Conservation (phyloP, 2,888 invertebrate species). For the Nemurella pictetii region DNA sequence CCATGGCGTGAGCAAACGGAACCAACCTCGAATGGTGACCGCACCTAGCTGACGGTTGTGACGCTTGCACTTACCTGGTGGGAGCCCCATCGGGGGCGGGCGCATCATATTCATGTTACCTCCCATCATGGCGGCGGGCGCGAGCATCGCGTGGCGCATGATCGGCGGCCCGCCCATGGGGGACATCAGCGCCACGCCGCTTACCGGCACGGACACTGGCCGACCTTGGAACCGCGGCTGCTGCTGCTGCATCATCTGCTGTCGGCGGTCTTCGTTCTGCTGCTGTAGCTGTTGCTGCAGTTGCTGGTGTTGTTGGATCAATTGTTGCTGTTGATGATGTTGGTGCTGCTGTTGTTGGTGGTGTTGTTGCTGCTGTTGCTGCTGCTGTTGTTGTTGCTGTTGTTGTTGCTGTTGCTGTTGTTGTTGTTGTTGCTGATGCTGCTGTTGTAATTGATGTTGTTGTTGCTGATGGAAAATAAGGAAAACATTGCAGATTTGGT, state of each 20-base stretch:
- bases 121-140: slow-evolving; percentile 59
- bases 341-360: slow-evolving; percentile 38
- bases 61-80: slow-evolving; percentile 63
- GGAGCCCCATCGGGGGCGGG: slow-evolving; percentile 65
- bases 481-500: neutral
- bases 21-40: slow-evolving; percentile 33
- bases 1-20: neutral
- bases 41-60: no score
- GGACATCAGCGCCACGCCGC: slow-evolving; percentile 41
- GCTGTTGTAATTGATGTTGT: slow-evolving; percentile 39
- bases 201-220: slow-evolving; percentile 55
- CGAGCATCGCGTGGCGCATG: slow-evolving; percentile 58
- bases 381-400: slow-evolving; percentile 46
- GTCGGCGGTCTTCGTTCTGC: slow-evolving; percentile 54
- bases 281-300: slow-evolving; percentile 47
- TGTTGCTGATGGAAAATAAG: slow-evolving; percentile 11
- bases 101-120: slow-evolving; percentile 63
- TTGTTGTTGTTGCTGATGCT: slow-evolving; percentile 38
- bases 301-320: slow-evolving; percentile 47
- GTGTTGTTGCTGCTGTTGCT: slow-evolving; percentile 36
- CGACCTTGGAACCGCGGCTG: slow-evolving; percentile 49
- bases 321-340: slow-evolving; percentile 45
- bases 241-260: slow-evolving; percentile 55
- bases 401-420: slow-evolving; percentile 49
- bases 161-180: slow-evolving; percentile 51